A percentile compares a stretch with the other conserved stretches of the same genome.
Evolutionary conservation across 2,113 vertebrate genomes (phyloP).

Genomic region (Rafetus swinhoei): DNA sequence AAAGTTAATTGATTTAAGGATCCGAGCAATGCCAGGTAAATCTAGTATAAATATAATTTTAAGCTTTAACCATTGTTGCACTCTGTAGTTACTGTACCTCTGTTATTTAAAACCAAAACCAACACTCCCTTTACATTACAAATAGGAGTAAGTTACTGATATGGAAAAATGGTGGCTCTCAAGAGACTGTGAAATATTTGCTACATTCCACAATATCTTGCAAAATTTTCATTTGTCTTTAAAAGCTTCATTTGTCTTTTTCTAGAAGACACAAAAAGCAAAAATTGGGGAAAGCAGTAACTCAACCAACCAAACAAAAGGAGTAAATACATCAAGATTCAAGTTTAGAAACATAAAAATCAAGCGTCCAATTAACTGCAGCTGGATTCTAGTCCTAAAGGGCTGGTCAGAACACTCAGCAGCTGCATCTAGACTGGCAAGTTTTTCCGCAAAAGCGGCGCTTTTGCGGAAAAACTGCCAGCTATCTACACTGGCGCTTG

Average conservation of each 20-base stretch:
- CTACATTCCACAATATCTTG: constrained; percentile 28
- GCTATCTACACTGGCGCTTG: too few relatives aligned
- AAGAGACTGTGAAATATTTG: constrained; percentile 25
- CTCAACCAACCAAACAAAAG: constrained; percentile 27
- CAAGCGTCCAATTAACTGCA: neutral
- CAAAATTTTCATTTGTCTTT: constrained; percentile 34
- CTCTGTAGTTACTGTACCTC: neutral
- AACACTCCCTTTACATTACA: neutral
- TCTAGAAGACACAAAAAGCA: neutral
- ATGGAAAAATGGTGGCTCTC: neutral
- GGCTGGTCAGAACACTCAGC: too few relatives aligned
- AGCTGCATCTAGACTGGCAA: too few relatives aligned
- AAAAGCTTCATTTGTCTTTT: constrained; percentile 32
- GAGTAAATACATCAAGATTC: constrained; percentile 3
- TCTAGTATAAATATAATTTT: neutral
- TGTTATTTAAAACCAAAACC: neutral
- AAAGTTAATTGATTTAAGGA: too few relatives aligned
- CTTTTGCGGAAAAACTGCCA: too few relatives aligned
- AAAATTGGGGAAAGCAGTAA: neutral
- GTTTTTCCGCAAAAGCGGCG: too few relatives aligned
- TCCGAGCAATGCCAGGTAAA: too few relatives aligned
- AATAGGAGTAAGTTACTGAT: neutral
- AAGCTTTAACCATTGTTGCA: neutral
- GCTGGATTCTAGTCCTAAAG: constrained; percentile 21
- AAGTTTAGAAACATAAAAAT: constrained; percentile 8